These are phyloP conservation scores for Perdita meconis DNA, from an alignment of 2,888 invertebrate species.

Conservation along the genomic window DNA sequence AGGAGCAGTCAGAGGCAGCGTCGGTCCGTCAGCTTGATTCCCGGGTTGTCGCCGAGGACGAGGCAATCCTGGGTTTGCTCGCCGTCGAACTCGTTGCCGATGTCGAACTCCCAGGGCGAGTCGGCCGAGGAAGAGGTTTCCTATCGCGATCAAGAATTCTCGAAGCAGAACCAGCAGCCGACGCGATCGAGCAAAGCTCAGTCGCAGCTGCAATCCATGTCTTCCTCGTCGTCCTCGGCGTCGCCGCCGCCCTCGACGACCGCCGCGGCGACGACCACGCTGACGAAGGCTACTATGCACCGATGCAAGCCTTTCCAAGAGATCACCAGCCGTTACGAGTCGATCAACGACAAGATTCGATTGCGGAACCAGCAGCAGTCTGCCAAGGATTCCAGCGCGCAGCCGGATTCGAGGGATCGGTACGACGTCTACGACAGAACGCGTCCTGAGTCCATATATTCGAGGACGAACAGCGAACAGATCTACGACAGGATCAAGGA, in stretches of 20 bases:
- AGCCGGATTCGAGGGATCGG: constrained; percentile 48
- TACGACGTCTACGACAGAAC: constrained; percentile 79
- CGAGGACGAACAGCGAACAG: constrained; percentile 83
- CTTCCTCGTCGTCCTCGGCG: too few species aligned
- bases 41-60: constrained; percentile 74
- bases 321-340: constrained; percentile 50
- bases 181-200: not conserved
- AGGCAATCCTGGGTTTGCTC: constrained; percentile 84
- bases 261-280: not conserved
- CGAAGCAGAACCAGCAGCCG: constrained; percentile 17
- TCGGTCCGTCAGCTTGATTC: constrained; percentile 84
- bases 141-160: constrained; percentile 23
- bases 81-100: constrained; percentile 55
- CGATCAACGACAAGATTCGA: constrained; percentile 35
- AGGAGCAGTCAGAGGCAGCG: constrained; percentile 79
- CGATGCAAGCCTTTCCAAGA: constrained; percentile 54
- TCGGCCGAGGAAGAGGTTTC: constrained; percentile 13
- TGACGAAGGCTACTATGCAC: not conserved
- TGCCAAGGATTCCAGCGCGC: constrained; percentile 29
- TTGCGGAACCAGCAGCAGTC: constrained; percentile 19
- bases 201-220: constrained; percentile 15
- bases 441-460: constrained; percentile 84
- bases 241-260: not conserved
- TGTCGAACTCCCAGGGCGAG: not conserved
- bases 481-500: constrained; percentile 81